Percentiles rank a stretch among this genome's conserved stretches.
Evolutionary conservation across 2,113 vertebrate genomes (phyloP).

Genomic region (Heteronetta atricapilla): DNA sequence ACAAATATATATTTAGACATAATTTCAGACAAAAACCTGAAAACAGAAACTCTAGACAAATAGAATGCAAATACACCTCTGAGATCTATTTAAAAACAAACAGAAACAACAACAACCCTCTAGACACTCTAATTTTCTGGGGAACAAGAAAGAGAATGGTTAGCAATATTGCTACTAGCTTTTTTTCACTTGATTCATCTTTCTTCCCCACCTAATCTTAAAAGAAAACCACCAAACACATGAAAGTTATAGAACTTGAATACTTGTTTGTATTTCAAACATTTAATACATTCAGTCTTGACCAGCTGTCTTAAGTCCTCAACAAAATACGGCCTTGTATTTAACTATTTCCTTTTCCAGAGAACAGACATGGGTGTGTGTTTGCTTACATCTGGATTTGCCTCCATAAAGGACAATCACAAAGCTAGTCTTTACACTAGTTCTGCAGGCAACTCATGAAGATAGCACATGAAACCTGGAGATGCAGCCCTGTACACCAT

Average conservation of each 20-base stretch:
- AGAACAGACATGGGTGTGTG: neutral
- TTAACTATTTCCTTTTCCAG: neutral
- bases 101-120: neutral
- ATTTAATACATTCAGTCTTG: neutral
- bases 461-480: neutral
- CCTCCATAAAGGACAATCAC: neutral
- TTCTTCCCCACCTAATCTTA: neutral
- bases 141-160: neutral
- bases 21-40: slow-evolving; percentile 16
- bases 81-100: neutral
- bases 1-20: neutral
- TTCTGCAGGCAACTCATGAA: neutral
- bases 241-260: neutral
- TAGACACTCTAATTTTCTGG: neutral
- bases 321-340: neutral
- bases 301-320: neutral
- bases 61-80: neutral
- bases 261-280: neutral
- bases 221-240: neutral
- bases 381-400: neutral
- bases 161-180: neutral
- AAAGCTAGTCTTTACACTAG: neutral
- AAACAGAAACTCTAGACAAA: neutral
- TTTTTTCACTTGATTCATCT: neutral
- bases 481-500: neutral